Evolutionary conservation across 30 jellyfish, hydroid and myxozoan genomes (phyloP).

Genomic region (Pelagia noctiluca): DNA sequence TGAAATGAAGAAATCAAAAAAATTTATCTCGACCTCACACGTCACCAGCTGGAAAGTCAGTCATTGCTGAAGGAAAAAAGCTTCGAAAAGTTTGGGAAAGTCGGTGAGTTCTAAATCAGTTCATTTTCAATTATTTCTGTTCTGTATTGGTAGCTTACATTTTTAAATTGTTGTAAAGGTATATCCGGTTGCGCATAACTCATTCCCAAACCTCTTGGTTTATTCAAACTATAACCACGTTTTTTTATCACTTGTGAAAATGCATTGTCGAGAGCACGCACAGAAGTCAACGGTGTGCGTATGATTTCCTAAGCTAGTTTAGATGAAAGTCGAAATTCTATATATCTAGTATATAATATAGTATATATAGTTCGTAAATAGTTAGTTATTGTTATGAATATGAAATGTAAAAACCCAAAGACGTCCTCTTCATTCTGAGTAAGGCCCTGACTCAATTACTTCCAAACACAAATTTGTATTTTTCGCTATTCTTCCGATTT

Average conservation of each 20-base stretch:
- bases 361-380: too few relatives aligned
- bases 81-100: slow-evolving; percentile 47
- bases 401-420: background rate
- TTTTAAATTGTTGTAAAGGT: too few relatives aligned
- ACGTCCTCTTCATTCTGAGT: background rate
- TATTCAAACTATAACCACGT: too few relatives aligned
- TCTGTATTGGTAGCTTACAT: too few relatives aligned
- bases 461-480: too few relatives aligned
- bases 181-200: background rate
- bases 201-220: too few relatives aligned
- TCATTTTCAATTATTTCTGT: background rate
- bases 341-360: too few relatives aligned
- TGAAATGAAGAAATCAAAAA: background rate
- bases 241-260: background rate
- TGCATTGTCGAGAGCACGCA: background rate
- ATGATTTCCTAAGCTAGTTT: too few relatives aligned
- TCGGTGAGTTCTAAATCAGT: slow-evolving; percentile 12
- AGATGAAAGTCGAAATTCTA: too few relatives aligned
- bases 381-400: too few relatives aligned
- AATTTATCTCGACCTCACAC: slow-evolving; percentile 44
- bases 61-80: background rate
- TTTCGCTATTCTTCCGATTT: background rate
- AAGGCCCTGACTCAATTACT: too few relatives aligned
- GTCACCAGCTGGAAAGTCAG: slow-evolving; percentile 21
- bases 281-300: too few relatives aligned